Conservation (phyloP, 2,113 vertebrate species). For the Tupaia chinensis region DNA sequence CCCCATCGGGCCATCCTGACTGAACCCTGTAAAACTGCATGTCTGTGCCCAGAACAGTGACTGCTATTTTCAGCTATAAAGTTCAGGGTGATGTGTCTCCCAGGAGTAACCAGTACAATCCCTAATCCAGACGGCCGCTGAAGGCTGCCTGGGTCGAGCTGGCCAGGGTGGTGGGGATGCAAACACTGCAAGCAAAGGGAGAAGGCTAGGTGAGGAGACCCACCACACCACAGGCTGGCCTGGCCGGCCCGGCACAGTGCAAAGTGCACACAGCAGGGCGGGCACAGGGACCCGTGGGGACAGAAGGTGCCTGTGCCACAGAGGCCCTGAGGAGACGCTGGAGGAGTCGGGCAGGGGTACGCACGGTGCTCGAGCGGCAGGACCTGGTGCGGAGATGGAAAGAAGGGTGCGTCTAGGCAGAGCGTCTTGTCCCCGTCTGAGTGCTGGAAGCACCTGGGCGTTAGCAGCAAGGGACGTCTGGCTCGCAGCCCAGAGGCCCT, state of each 20-base stretch:
- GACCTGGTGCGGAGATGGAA: not conserved
- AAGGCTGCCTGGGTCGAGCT: too few relatives aligned
- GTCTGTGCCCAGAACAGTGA: not conserved
- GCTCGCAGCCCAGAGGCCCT: not conserved
- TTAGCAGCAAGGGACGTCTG: rapidly evolving
- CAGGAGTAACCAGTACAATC: not conserved
- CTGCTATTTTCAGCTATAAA: not conserved
- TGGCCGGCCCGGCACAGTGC: too few relatives aligned
- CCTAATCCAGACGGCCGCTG: not conserved
- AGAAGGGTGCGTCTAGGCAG: not conserved
- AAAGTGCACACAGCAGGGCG: not conserved
- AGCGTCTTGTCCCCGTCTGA: not conserved
- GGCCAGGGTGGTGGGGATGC: too few relatives aligned
- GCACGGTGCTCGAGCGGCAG: too few relatives aligned
- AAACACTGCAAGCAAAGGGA: not conserved
- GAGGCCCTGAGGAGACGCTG: too few relatives aligned
- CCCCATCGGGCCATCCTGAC: not conserved
- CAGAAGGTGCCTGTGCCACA: too few relatives aligned
- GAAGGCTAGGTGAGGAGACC: not conserved
- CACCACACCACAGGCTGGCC: not conserved
- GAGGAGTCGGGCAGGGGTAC: too few relatives aligned
- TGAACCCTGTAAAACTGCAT: not conserved
- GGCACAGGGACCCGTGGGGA: not conserved
- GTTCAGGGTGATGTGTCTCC: not conserved
- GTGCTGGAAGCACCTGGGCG: not conserved